These are phyloP conservation scores for Adineta ricciae DNA, from an alignment of 2,888 invertebrate genomes.

Conservation along the genomic window DNA sequence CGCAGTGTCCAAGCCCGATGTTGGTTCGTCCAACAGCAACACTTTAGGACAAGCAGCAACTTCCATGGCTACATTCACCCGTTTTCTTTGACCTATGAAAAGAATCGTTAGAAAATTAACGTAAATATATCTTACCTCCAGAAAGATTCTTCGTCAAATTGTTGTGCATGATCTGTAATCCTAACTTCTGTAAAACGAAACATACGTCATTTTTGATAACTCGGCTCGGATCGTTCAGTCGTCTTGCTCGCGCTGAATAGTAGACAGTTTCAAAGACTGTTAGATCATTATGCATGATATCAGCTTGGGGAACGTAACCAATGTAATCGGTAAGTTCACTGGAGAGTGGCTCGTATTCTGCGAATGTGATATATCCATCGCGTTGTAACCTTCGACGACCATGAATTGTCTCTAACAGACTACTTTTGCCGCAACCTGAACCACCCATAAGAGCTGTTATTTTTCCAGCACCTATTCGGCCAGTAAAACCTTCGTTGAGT, in stretches of 20 bases:
- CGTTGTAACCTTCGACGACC: neutral
- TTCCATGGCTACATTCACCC: neutral
- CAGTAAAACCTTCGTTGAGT: neutral
- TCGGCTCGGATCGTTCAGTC: neutral
- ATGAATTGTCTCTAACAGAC: neutral
- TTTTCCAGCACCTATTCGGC: neutral
- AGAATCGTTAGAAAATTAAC: too few relatives aligned
- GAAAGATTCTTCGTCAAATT: neutral
- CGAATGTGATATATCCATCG: neutral
- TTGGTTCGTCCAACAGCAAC: neutral
- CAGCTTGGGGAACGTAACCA: neutral
- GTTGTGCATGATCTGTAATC: neutral
- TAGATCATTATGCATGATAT: neutral
- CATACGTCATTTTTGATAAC: neutral
- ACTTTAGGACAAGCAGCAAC: neutral
- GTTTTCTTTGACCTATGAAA: neutral
- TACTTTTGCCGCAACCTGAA: neutral
- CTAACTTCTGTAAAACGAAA: neutral
- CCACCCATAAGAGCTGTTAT: slow-evolving; percentile 2
- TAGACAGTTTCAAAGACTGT: neutral
- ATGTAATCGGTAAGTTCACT: neutral
- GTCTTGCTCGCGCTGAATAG: neutral
- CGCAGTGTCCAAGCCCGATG: neutral
- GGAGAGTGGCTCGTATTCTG: neutral
- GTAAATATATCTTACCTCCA: neutral